Evolutionary conservation across 2,113 vertebrate genomes (phyloP).

Genomic region (Psilopogon haemacephalus): DNA sequence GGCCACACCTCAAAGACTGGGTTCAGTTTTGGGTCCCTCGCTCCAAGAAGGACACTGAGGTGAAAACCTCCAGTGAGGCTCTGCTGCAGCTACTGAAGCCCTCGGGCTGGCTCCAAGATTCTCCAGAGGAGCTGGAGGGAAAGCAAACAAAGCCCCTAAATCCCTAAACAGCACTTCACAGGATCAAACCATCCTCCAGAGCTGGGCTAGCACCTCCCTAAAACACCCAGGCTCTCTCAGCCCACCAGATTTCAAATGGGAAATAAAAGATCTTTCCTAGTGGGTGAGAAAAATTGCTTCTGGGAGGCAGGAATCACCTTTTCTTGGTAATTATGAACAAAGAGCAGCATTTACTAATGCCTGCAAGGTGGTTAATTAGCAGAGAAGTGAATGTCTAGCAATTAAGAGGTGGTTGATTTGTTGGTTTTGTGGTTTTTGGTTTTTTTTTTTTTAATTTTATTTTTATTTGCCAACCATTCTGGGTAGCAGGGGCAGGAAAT

Average conservation of each 20-base stretch:
- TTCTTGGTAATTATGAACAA: conserved; percentile 68
- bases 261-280: background rate
- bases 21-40: too few species aligned
- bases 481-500: background rate
- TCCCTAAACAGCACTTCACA: background rate
- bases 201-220: background rate
- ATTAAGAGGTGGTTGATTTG: background rate
- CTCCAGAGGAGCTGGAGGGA: background rate
- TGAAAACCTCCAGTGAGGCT: accelerated
- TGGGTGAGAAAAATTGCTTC: conserved; percentile 36
- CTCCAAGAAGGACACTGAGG: background rate
- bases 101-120: background rate
- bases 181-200: background rate
- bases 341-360: conserved; percentile 31
- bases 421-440: too few species aligned
- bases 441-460: too few species aligned
- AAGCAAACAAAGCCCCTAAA: background rate
- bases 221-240: background rate
- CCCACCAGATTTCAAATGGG: background rate
- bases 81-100: accelerated
- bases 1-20: too few species aligned
- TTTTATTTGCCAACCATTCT: background rate
- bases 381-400: conserved; percentile 25
- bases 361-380: conserved; percentile 64
- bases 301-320: conserved; percentile 29